Percentiles rank a stretch among this genome's conserved stretches.
Conservation (phyloP, 1,140 invertebrate genomes). For the Drosophila simulans region DNA sequence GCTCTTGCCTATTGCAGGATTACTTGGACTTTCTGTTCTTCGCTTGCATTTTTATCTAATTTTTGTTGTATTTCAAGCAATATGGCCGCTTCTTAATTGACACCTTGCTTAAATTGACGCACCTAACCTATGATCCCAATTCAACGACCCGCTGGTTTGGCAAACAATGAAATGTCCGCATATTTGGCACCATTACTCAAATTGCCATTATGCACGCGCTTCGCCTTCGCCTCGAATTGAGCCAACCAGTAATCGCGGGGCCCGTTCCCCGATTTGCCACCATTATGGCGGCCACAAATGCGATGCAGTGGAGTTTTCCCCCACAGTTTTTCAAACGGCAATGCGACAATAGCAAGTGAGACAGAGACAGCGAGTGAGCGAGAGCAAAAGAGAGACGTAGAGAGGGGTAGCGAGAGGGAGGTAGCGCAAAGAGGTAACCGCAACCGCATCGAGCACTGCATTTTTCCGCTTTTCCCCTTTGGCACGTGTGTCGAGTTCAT, state of each 20-base stretch:
- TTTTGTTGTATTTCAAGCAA: too few relatives aligned
- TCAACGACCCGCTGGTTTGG: constrained; percentile 10
- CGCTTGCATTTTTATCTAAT: not conserved
- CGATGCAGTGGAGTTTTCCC: constrained; percentile 56
- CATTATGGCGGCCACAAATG: constrained; percentile 70
- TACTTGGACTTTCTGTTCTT: constrained; percentile 25
- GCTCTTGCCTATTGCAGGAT: constrained; percentile 35
- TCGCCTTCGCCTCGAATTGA: constrained; percentile 52
- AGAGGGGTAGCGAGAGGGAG: not conserved
- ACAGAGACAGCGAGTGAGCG: not conserved
- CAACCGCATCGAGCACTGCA: constrained; percentile 40
- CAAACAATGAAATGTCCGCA: constrained; percentile 78
- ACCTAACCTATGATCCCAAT: too few relatives aligned
- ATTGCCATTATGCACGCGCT: constrained; percentile 78
- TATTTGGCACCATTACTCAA: constrained; percentile 81
- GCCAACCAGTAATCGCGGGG: constrained; percentile 38
- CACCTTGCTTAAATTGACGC: too few relatives aligned
- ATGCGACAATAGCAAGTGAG: constrained; percentile 42
- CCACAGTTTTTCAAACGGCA: constrained; percentile 26
- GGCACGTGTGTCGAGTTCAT: constrained; percentile 65
- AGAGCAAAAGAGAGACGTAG: not conserved
- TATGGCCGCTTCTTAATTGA: too few relatives aligned
- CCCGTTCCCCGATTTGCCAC: constrained; percentile 7
- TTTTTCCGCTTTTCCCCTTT: constrained; percentile 25
- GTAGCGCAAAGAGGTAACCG: constrained; percentile 11